Conservation (phyloP, 23 tunicate genomes). For the Trididemnum nubilum region DNA sequence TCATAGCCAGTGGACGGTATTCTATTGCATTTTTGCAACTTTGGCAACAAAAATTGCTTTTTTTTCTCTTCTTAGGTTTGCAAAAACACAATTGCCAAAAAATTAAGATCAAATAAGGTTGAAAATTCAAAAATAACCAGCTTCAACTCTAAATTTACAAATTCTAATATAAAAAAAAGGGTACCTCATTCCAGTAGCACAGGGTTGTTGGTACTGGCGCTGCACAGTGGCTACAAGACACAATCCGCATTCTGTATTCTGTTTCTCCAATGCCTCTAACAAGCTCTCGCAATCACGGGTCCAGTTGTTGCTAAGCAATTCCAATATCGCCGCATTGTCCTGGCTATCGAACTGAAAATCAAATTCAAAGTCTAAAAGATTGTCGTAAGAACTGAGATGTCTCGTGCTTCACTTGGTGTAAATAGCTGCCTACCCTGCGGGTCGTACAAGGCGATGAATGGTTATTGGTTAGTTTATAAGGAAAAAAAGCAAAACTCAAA, state of each 20-base stretch:
- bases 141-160: neutral
- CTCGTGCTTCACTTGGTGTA: too few species aligned
- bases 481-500: too few species aligned
- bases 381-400: neutral
- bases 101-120: too few species aligned
- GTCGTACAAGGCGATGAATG: too few species aligned
- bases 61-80: too few species aligned
- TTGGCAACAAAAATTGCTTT: too few species aligned
- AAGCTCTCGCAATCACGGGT: conserved; percentile 55
- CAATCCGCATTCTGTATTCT: neutral
- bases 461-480: too few species aligned
- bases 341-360: neutral
- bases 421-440: too few species aligned
- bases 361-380: neutral
- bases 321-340: neutral
- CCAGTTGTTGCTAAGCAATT: neutral
- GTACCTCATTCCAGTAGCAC: neutral
- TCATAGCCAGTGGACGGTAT: too few species aligned
- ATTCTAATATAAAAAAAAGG: neutral
- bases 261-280: conserved; percentile 64
- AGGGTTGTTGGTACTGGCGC: conserved; percentile 28
- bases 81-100: too few species aligned
- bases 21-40: too few species aligned
- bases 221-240: conserved; percentile 70
- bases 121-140: too few species aligned